Conservation (phyloP, 2,888 invertebrate genomes). For the Eristalis pertinax region DNA sequence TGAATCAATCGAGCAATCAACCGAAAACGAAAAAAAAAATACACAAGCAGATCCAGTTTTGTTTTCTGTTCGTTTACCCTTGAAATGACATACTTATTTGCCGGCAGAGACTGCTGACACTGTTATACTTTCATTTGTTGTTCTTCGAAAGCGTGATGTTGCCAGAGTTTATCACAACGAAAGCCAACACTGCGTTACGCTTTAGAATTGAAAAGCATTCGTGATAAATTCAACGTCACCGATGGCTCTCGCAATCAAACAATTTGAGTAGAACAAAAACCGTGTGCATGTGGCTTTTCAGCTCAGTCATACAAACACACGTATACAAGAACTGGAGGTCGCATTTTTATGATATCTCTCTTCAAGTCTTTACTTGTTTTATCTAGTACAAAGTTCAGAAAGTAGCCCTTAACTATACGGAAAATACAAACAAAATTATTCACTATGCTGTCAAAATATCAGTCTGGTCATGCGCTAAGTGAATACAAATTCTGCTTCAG, state of each 20-base stretch:
- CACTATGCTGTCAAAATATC: background rate
- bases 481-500: background rate
- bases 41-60: background rate
- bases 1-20: background rate
- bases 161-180: background rate
- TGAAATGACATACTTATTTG: conserved; percentile 43
- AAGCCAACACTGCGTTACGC: background rate
- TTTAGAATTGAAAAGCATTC: conserved; percentile 8
- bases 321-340: background rate
- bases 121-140: background rate
- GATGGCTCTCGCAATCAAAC: background rate
- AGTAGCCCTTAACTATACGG: background rate
- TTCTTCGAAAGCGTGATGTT: background rate
- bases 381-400: conserved; percentile 8
- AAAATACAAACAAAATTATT: background rate
- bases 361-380: background rate
- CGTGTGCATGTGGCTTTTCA: background rate
- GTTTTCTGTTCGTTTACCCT: conserved; percentile 46
- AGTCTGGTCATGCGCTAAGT: background rate
- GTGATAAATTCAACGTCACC: conserved; percentile 51
- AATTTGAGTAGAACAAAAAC: background rate
- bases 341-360: conserved; percentile 6
- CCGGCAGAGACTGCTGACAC: background rate
- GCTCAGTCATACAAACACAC: background rate
- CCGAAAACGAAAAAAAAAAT: background rate